Evolutionary conservation across 1,140 invertebrate genomes (phyloP).

Genomic region (Lethrus apterus): DNA sequence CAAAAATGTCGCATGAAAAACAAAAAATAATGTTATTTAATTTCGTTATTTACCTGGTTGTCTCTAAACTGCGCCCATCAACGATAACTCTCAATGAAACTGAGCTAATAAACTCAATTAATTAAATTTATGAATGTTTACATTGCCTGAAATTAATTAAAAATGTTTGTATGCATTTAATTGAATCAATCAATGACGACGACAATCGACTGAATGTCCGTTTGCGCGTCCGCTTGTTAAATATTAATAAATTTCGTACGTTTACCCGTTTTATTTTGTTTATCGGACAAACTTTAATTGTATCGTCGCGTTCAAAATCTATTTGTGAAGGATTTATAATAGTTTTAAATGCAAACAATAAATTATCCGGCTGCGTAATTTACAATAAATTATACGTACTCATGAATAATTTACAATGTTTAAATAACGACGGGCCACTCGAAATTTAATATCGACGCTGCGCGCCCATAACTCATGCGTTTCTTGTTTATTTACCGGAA

Average conservation of each 20-base stretch:
- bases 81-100: too few species aligned
- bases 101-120: too few species aligned
- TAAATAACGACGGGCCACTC: background rate
- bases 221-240: background rate
- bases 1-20: too few species aligned
- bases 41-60: too few species aligned
- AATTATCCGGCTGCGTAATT: background rate
- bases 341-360: constrained; percentile 2
- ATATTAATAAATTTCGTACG: background rate
- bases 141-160: constrained; percentile 1
- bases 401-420: constrained; percentile 1
- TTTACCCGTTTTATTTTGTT: too few species aligned
- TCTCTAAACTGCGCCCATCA: too few species aligned
- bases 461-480: too few species aligned
- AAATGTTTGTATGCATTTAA: background rate
- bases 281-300: constrained; percentile 3
- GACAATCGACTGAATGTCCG: too few species aligned
- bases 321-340: background rate
- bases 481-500: constrained; percentile 7
- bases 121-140: too few species aligned
- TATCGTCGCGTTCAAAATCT: background rate
- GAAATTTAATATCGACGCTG: too few species aligned
- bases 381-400: constrained; percentile 1
- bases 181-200: background rate
- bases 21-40: too few species aligned